Evolutionary conservation across 2,888 invertebrate genomes (phyloP).

Genomic region (Phengaris alcon): DNA sequence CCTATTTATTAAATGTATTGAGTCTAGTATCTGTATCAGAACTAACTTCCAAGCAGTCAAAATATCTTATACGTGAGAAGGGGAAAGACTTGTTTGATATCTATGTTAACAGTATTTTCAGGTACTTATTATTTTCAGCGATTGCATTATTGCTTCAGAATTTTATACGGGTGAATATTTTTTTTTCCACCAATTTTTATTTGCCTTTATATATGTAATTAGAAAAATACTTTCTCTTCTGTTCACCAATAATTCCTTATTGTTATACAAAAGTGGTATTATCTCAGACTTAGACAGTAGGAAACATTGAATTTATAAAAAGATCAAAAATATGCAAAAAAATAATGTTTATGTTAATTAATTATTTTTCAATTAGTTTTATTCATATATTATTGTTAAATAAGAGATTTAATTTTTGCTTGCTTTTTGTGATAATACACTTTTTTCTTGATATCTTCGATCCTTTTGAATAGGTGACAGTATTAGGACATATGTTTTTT

Average conservation of each 20-base stretch:
- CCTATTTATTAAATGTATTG: no score
- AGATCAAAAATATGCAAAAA: background rate
- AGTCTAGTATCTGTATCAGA: background rate
- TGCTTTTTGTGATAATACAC: background rate
- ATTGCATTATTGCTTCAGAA: conserved; percentile 11
- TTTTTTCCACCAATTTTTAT: background rate
- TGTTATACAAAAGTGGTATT: background rate
- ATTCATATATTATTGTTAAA: background rate
- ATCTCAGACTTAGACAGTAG: background rate
- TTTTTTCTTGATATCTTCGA: background rate
- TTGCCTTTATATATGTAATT: conserved; percentile 5
- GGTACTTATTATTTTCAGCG: background rate
- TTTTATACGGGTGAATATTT: background rate
- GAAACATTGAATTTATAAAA: background rate
- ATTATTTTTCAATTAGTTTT: background rate
- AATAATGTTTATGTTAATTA: background rate
- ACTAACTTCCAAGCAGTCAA: background rate
- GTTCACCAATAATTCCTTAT: background rate
- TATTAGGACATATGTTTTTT: background rate
- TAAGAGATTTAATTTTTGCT: background rate
- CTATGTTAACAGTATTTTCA: background rate
- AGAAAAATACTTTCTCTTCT: conserved; percentile 1
- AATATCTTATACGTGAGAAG: background rate
- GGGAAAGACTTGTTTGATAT: conserved; percentile 19
- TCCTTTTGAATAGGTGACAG: background rate